phyloP scores from a whole-genome alignment of 2,113 vertebrate genomes.

The Sorex fumeus region DNA sequence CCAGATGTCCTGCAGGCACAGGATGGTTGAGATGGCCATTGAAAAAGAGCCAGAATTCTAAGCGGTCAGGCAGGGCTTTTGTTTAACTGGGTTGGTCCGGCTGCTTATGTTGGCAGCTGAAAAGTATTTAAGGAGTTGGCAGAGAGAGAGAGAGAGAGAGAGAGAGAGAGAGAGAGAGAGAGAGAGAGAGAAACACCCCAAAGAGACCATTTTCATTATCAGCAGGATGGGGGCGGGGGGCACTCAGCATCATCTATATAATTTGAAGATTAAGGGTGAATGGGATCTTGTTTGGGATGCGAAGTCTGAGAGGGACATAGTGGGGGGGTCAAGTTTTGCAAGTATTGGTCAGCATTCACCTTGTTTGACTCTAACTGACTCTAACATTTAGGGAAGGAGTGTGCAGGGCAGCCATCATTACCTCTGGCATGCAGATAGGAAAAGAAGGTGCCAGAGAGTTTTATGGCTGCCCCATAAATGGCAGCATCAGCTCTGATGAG shows the following conservation, averaged over 20 bases:
- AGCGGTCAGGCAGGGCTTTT: not conserved
- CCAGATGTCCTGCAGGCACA: not conserved
- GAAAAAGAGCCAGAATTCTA: not conserved
- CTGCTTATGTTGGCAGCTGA: conserved; percentile 54
- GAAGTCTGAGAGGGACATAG: too few relatives aligned
- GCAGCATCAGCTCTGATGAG: not conserved
- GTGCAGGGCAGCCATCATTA: not conserved
- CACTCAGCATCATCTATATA: not conserved
- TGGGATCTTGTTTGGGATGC: not conserved
- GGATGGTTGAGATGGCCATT: not conserved
- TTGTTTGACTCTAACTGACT: not conserved
- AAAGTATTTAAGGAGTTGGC: not conserved
- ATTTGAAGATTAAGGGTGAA: not conserved
- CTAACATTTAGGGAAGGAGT: not conserved
- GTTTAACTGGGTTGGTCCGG: not conserved
- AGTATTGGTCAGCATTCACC: not conserved
- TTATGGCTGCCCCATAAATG: not conserved
- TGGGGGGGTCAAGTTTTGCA: not conserved
- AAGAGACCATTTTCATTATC: conserved; percentile 37
- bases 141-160: too few relatives aligned
- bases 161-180: too few relatives aligned
- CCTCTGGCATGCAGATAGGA: not conserved
- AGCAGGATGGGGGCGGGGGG: conserved; percentile 53
- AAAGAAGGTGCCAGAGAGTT: not conserved
- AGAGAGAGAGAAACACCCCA: not conserved